A percentile compares a stretch with the other conserved stretches of the same genome.
These are phyloP conservation scores for Cheilosia soror DNA, from an alignment of 2,888 invertebrate species.

Conservation along the genomic window DNA sequence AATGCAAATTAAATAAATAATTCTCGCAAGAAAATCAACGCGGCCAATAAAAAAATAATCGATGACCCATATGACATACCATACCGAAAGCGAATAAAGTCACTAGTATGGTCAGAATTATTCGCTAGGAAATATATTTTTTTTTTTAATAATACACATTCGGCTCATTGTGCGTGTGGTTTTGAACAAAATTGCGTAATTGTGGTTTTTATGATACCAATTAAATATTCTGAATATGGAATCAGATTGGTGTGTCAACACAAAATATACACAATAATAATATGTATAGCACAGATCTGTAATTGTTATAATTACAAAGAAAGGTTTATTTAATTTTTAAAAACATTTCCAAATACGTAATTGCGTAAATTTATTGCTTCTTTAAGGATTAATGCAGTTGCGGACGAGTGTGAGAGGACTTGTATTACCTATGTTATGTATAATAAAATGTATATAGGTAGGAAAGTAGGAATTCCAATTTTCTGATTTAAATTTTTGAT, in stretches of 20 bases:
- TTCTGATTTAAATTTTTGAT: too few relatives aligned
- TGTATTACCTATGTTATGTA: too few relatives aligned
- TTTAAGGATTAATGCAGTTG: too few relatives aligned
- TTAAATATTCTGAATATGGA: slow-evolving; percentile 8
- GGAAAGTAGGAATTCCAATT: too few relatives aligned
- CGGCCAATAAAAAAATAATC: neutral
- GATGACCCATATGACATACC: neutral
- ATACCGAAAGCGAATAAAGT: neutral
- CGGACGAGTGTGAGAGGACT: too few relatives aligned
- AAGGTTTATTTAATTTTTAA: neutral
- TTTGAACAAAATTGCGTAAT: slow-evolving; percentile 21
- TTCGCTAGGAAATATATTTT: slow-evolving; percentile 1
- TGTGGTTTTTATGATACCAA: slow-evolving; percentile 24
- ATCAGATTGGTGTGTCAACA: neutral
- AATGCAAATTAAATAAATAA: slow-evolving; percentile 32
- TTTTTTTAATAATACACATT: slow-evolving; percentile 1
- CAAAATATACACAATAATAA: neutral
- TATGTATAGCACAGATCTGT: neutral
- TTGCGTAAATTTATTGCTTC: too few relatives aligned
- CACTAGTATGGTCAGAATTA: too few relatives aligned
- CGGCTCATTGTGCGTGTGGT: slow-evolving; percentile 18
- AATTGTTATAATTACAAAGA: slow-evolving; percentile 2
- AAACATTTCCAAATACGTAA: too few relatives aligned
- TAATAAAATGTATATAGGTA: too few relatives aligned
- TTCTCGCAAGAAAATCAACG: neutral